Percentiles rank a stretch among this genome's conserved stretches.
phyloP scores from a whole-genome alignment of 2,888 invertebrate genomes.

The Trissonchulus sp. region DNA sequence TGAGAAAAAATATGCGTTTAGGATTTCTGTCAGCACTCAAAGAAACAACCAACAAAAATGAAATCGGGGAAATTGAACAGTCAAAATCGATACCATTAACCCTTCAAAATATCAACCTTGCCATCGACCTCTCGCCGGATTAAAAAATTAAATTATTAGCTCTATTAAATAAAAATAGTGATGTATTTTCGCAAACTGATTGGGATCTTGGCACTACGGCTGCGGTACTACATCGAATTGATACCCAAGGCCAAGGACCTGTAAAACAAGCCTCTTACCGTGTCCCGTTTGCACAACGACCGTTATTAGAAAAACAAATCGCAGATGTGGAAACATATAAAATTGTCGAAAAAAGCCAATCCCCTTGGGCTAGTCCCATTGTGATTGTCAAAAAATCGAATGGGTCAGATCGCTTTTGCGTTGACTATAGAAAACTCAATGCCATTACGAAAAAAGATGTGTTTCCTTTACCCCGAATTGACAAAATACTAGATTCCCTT shows the following conservation, averaged over 20 bases:
- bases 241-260: not conserved
- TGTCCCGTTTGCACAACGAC: not conserved
- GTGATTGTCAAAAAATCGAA: conserved; percentile 22
- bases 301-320: not conserved
- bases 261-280: not conserved
- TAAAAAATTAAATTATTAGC: not conserved
- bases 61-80: no score
- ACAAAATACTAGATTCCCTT: not conserved
- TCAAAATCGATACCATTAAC: no score
- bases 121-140: no score
- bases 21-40: not conserved
- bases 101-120: no score
- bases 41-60: not conserved
- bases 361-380: conserved; percentile 24
- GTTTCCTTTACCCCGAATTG: conserved; percentile 22
- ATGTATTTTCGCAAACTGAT: not conserved
- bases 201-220: not conserved
- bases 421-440: conserved; percentile 22
- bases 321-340: not conserved
- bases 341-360: not conserved
- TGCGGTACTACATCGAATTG: not conserved
- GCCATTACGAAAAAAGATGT: conserved; percentile 20
- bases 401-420: conserved; percentile 3
- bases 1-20: not conserved
- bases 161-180: not conserved